Percentiles rank a stretch among this genome's conserved stretches.
phyloP scores from a whole-genome alignment of 2,888 invertebrate genomes.

The Pterostichus niger region DNA sequence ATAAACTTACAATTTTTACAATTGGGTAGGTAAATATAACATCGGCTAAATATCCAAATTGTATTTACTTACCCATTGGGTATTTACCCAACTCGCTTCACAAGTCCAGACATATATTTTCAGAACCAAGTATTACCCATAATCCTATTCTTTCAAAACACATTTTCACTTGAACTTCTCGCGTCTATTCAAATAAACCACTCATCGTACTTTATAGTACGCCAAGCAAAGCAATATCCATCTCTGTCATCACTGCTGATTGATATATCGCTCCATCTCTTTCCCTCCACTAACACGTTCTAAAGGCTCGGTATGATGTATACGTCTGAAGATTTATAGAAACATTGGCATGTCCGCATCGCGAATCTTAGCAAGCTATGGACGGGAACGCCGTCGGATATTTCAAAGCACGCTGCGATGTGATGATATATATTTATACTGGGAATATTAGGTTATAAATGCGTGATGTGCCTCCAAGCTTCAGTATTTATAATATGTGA shows the following conservation, averaged over 20 bases:
- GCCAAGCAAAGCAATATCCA: conserved; percentile 27
- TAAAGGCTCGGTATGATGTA: conserved; percentile 30
- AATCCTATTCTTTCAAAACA: conserved; percentile 49
- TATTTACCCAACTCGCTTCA: too few species aligned
- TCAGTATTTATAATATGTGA: conserved; percentile 39
- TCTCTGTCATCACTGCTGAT: conserved; percentile 38
- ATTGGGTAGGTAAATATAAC: too few species aligned
- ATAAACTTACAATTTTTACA: too few species aligned
- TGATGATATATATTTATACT: conserved; percentile 49
- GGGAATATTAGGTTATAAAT: conserved; percentile 48
- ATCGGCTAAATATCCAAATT: too few species aligned
- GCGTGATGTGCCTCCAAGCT: not conserved
- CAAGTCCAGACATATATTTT: too few species aligned
- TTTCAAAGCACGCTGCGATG: conserved; percentile 24
- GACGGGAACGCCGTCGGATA: conserved; percentile 9
- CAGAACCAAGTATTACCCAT: conserved; percentile 47
- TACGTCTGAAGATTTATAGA: conserved; percentile 44
- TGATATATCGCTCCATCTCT: conserved; percentile 24
- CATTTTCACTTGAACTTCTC: conserved; percentile 48
- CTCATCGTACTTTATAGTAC: conserved; percentile 28
- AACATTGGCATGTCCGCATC: conserved; percentile 43
- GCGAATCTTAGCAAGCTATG: conserved; percentile 24
- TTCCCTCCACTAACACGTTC: conserved; percentile 15
- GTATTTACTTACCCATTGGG: too few species aligned
- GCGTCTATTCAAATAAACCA: conserved; percentile 47